A percentile compares a stretch with the other conserved stretches of the same genome.
These are phyloP conservation scores for Enteromius paludinosus DNA, from an alignment of 2,797 vertebrate species.

Conservation along the genomic window DNA sequence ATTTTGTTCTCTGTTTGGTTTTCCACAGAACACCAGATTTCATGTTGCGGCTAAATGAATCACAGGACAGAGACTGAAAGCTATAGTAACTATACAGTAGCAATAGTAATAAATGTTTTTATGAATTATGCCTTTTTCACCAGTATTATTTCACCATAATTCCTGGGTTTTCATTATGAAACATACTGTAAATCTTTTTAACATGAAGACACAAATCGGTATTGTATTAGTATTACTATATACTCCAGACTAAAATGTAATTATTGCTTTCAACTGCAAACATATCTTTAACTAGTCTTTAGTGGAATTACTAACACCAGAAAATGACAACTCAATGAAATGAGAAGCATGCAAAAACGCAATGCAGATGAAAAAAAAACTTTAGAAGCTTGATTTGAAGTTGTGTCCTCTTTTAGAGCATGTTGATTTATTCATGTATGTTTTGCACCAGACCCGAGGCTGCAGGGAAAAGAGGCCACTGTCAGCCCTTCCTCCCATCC, in stretches of 20 bases:
- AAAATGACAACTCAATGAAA: constrained; percentile 29
- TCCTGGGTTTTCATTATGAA: not conserved
- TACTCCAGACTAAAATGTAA: no score
- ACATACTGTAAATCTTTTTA: not conserved
- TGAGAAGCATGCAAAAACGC: not conserved
- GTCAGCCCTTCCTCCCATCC: constrained; percentile 47
- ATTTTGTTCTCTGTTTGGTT: not conserved
- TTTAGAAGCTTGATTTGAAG: constrained; percentile 53
- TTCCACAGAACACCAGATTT: not conserved
- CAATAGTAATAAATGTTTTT: not conserved
- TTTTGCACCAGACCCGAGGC: constrained; percentile 62
- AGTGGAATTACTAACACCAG: constrained; percentile 56
- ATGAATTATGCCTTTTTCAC: not conserved
- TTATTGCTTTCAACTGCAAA: not conserved
- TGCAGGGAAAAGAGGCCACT: constrained; percentile 65
- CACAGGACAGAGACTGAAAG: no score
- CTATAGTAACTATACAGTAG: not conserved
- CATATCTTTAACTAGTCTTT: constrained; percentile 41
- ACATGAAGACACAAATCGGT: not conserved
- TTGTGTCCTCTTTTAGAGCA: constrained; percentile 62
- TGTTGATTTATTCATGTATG: constrained; percentile 70
- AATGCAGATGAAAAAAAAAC: constrained; percentile 48
- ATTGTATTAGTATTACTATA: not conserved
- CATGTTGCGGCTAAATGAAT: not conserved
- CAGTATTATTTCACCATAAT: no score